A percentile compares a stretch with the other conserved stretches of the same genome.
These are phyloP conservation scores for Spermophilus dauricus DNA, from an alignment of 2,113 vertebrate genomes.

Conservation along the genomic window DNA sequence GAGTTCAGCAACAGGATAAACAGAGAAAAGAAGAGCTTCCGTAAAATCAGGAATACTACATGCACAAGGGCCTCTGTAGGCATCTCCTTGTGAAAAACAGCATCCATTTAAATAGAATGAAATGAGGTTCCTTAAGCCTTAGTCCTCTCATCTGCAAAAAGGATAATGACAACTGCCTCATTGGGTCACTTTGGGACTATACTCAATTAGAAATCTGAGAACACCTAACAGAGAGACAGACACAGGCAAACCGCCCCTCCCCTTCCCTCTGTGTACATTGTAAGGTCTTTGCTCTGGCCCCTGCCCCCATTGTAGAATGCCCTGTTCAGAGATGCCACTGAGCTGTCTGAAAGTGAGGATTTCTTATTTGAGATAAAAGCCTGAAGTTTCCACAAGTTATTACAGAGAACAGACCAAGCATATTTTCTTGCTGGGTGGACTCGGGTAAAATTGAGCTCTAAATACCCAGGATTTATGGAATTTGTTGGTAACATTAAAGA, in stretches of 20 bases:
- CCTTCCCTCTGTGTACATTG: fast-evolving
- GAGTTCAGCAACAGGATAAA: background rate
- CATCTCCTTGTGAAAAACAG: no score
- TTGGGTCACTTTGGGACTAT: fast-evolving
- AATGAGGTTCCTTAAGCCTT: background rate
- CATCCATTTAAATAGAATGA: background rate
- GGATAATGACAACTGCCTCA: background rate
- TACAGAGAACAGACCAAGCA: background rate
- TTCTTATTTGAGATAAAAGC: constrained; percentile 10
- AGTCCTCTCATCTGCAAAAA: background rate
- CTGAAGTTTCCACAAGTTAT: constrained; percentile 72
- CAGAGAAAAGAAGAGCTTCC: background rate
- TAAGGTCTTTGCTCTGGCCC: background rate
- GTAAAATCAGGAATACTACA: background rate
- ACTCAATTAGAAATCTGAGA: background rate
- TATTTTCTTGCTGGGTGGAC: constrained; percentile 61
- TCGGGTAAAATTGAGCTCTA: constrained; percentile 21
- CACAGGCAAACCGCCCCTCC: no score
- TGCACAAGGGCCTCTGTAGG: fast-evolving
- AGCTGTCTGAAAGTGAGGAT: background rate
- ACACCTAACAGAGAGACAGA: fast-evolving
- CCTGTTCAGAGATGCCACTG: fast-evolving
- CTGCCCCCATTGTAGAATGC: background rate
- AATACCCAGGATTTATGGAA: constrained; percentile 71
- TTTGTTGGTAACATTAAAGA: constrained; percentile 72